These are phyloP conservation scores for Spodoptera exigua DNA, from an alignment of 2,888 invertebrate species.

Conservation along the genomic window DNA sequence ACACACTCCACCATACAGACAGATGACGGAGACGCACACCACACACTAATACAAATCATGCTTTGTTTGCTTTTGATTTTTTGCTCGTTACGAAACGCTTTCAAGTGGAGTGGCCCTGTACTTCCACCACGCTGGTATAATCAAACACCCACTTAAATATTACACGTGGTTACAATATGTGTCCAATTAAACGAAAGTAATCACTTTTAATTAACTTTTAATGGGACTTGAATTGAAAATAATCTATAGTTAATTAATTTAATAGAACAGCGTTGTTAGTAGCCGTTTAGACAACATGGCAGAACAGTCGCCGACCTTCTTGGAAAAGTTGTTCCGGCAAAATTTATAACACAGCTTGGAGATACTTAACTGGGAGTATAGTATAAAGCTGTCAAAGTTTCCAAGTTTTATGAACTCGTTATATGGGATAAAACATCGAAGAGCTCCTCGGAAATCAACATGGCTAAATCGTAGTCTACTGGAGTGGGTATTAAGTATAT, in stretches of 20 bases:
- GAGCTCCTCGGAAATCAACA: conserved; percentile 11
- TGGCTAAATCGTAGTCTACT: conserved; percentile 10
- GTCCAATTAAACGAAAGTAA: conserved; percentile 27
- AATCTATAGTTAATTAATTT: conserved; percentile 25
- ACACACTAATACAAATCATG: conserved; percentile 54
- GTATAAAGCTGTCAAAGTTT: conserved; percentile 14
- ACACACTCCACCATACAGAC: conserved; percentile 78
- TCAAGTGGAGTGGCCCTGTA: conserved; percentile 45
- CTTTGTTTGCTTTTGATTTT: conserved; percentile 58
- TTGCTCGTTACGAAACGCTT: conserved; percentile 56
- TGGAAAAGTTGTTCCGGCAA: conserved; percentile 20
- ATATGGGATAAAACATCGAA: conserved; percentile 3
- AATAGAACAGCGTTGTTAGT: conserved; percentile 7
- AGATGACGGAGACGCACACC: conserved; percentile 51
- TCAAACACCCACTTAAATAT: conserved; percentile 39
- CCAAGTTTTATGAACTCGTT: conserved; percentile 12
- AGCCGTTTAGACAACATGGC: conserved; percentile 12
- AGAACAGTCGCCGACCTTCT: conserved; percentile 31
- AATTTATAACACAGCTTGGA: conserved; percentile 6
- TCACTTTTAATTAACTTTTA: conserved; percentile 31
- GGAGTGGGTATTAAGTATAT: conserved; percentile 18
- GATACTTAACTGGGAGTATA: neutral
- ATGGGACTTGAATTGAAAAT: conserved; percentile 15
- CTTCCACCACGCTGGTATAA: conserved; percentile 24
- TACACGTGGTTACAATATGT: conserved; percentile 32